Evolutionary conservation across 1,140 invertebrate genomes (phyloP), one percentile per base, ranked within the genome.

Genomic region (Stegodyphus mimosarum): DNA sequence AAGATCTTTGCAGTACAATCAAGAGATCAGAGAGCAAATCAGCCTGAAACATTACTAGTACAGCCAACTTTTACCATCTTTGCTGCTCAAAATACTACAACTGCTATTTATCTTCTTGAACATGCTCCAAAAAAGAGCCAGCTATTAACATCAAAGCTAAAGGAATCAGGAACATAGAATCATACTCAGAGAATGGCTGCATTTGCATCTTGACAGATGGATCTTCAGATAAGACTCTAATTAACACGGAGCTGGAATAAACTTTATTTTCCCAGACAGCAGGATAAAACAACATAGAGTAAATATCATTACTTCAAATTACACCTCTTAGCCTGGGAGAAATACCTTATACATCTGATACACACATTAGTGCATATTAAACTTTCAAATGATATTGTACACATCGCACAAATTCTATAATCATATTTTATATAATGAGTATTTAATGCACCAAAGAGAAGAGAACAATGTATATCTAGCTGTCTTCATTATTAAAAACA

Each of bases 111-210:
- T 67, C 17, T 33, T 1, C 33, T 67, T 67, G 17, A 67, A 67
- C 64, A 15, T 67, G 17, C 64, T 67, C 64, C 64, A 67, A 71
- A 71, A n/a, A 71, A 71, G n/a, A n/a, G n/a, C n/a, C n/a, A n/a
- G 69, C 49, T 71, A 2, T 18, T 5, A 67, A 5, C 2, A 6
- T 67, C 0, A 67, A 67, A 67, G 11, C 64, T 17, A 67, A 67
- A 18, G 5, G 55, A 67, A 67, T 67, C 17, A 67, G 64, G 64
- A 6, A 2, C 17, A 67, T 67, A 67, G 17, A 60, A 0, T 5
- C 64, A 6, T 67, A 67, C n/a, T n/a, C 64, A 67, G 6, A 6
- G 64, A n/a, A 2, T 15, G 17, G 17, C n/a, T 67, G 2, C 6
- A 17, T 67, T 18, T 67, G 64, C 17, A 1, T 5, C 17, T 67